Conservation (phyloP, 1,140 invertebrate genomes). For the Panagrolaimus sp. region DNA sequence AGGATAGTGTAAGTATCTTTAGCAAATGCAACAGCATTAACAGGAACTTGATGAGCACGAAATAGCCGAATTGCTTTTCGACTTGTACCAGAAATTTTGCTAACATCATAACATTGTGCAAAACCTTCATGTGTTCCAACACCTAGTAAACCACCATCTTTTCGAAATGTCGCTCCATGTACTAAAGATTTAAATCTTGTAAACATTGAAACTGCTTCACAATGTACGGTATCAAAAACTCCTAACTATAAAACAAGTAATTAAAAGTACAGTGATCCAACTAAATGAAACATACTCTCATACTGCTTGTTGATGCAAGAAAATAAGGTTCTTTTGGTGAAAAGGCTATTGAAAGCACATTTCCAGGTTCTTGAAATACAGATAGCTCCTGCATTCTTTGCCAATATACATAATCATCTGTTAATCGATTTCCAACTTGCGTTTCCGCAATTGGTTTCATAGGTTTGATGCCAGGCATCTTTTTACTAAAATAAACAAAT, state of each 20-base stretch:
- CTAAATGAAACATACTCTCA: constrained; percentile 20
- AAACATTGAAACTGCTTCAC: constrained; percentile 38
- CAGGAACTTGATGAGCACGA: constrained; percentile 64
- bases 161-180: constrained; percentile 38
- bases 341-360: constrained; percentile 40
- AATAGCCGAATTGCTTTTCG: constrained; percentile 64
- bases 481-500: constrained; percentile 18
- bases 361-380: constrained; percentile 53
- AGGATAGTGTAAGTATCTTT: constrained; percentile 71
- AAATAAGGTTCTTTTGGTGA: constrained; percentile 38
- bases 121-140: constrained; percentile 78
- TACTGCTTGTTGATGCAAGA: constrained; percentile 42
- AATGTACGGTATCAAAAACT: constrained; percentile 37
- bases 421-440: background rate
- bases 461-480: constrained; percentile 3
- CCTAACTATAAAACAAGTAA: constrained; percentile 19
- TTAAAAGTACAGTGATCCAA: background rate
- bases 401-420: constrained; percentile 50
- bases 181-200: constrained; percentile 36
- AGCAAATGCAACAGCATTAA: constrained; percentile 75
- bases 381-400: constrained; percentile 48
- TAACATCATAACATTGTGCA: constrained; percentile 80
- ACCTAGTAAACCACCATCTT: constrained; percentile 47
- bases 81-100: background rate
- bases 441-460: constrained; percentile 5